Conservation (phyloP, 2,888 invertebrate genomes). For the Punctoribates punctum region DNA sequence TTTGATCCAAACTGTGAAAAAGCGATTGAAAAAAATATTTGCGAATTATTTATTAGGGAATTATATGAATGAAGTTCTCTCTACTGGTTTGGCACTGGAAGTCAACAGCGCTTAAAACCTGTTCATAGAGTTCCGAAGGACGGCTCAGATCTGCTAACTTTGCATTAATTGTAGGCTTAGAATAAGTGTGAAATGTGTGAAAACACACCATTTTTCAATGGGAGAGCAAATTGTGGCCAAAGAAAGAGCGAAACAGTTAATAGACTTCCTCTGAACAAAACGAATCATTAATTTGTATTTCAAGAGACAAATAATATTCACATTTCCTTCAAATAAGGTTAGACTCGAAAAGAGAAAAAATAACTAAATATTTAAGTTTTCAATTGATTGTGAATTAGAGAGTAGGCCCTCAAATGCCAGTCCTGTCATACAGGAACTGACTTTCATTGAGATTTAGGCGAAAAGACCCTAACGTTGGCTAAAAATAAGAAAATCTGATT, state of each 20-base stretch:
- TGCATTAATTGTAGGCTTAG: too few relatives aligned
- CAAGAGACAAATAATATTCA: neutral
- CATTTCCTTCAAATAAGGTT: conserved; percentile 18
- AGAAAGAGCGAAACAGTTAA: neutral
- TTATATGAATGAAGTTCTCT: neutral
- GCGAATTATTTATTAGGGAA: neutral
- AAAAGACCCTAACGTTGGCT: too few relatives aligned
- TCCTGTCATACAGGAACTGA: too few relatives aligned
- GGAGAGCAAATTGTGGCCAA: neutral
- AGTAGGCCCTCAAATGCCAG: neutral
- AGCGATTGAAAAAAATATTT: too few relatives aligned
- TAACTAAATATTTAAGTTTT: neutral
- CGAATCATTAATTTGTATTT: neutral
- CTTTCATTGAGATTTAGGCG: too few relatives aligned
- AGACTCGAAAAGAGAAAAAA: neutral
- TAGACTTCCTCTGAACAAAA: conserved; percentile 14
- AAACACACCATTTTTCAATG: too few relatives aligned
- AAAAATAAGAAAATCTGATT: too few relatives aligned
- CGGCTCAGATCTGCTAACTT: neutral
- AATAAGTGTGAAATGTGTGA: too few relatives aligned
- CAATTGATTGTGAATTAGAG: neutral
- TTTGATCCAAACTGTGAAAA: too few relatives aligned
- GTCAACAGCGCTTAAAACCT: conserved; percentile 30
- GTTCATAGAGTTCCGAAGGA: neutral
- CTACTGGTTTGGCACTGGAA: neutral